A percentile compares a stretch with the other conserved stretches of the same genome.
phyloP scores from a whole-genome alignment of 2,797 vertebrate genomes.

The Lophius americanus region DNA sequence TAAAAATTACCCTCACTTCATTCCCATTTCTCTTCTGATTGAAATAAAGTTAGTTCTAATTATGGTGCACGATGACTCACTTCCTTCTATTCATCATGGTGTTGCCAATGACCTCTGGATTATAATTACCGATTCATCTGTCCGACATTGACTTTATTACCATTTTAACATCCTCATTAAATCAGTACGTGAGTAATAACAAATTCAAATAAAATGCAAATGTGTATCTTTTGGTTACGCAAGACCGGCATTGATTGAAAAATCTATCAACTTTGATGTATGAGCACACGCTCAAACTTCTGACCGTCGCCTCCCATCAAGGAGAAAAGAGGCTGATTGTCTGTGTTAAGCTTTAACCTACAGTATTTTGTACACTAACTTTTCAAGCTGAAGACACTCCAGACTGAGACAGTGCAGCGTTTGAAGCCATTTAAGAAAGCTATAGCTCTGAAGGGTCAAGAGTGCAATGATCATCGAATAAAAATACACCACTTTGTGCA shows the following conservation, averaged over 20 bases:
- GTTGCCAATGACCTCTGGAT: slow-evolving; percentile 18
- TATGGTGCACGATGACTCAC: slow-evolving; percentile 8
- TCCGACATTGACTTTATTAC: slow-evolving; percentile 40
- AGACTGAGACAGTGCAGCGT: slow-evolving; percentile 10
- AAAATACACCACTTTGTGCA: not conserved
- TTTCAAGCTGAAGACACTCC: slow-evolving; percentile 26
- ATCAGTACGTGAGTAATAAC: slow-evolving; percentile 10
- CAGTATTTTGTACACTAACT: slow-evolving; percentile 32
- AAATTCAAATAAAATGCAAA: slow-evolving; percentile 34
- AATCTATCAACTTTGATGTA: slow-evolving; percentile 49
- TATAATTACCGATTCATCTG: slow-evolving; percentile 24
- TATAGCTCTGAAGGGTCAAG: slow-evolving; percentile 5
- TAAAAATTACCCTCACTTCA: too few species aligned
- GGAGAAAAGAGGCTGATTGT: slow-evolving; percentile 44
- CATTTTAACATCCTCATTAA: slow-evolving; percentile 31
- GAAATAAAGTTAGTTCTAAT: slow-evolving; percentile 2
- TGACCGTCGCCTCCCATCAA: slow-evolving; percentile 44
- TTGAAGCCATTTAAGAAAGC: slow-evolving; percentile 6
- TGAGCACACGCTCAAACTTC: slow-evolving; percentile 36
- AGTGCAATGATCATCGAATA: not conserved
- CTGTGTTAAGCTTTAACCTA: slow-evolving; percentile 42
- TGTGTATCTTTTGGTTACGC: slow-evolving; percentile 22
- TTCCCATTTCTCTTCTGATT: too few species aligned
- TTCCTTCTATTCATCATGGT: slow-evolving; percentile 23
- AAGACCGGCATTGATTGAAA: slow-evolving; percentile 12